A percentile compares a stretch with the other conserved stretches of the same genome.
Evolutionary conservation across 2,113 vertebrate species (phyloP).

Genomic region (Dicerorhinus sumatrensis): DNA sequence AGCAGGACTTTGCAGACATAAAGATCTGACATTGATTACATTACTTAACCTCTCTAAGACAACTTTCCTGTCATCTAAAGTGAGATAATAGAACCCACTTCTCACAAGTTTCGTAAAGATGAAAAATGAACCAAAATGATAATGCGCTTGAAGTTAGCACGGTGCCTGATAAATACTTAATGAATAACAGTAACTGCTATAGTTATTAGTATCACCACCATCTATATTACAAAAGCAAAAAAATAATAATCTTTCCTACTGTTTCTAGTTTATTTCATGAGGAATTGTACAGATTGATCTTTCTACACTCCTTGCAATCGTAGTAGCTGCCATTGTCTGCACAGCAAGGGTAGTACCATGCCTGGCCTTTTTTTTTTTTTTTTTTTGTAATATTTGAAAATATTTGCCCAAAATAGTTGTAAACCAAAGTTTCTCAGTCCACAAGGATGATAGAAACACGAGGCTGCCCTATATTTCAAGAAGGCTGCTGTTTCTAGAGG

Average conservation of each 20-base stretch:
- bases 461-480: neutral
- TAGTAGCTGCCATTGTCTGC: neutral
- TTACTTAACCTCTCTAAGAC: neutral
- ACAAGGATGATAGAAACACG: neutral
- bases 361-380: neutral
- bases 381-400: neutral
- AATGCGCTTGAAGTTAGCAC: neutral
- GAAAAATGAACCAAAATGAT: neutral
- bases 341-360: rapidly evolving
- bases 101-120: neutral
- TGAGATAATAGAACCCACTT: neutral
- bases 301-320: neutral
- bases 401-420: neutral
- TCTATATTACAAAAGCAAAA: neutral
- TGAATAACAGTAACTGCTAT: neutral
- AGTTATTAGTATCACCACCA: neutral
- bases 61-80: neutral
- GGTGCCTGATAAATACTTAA: neutral
- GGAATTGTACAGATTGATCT: neutral
- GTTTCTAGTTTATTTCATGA: neutral
- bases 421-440: neutral
- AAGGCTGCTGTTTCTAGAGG: neutral
- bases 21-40: neutral
- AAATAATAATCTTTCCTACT: neutral
- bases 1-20: neutral